phyloP scores from a whole-genome alignment of 2,888 invertebrate species.

The Geotrupes spiniger region DNA sequence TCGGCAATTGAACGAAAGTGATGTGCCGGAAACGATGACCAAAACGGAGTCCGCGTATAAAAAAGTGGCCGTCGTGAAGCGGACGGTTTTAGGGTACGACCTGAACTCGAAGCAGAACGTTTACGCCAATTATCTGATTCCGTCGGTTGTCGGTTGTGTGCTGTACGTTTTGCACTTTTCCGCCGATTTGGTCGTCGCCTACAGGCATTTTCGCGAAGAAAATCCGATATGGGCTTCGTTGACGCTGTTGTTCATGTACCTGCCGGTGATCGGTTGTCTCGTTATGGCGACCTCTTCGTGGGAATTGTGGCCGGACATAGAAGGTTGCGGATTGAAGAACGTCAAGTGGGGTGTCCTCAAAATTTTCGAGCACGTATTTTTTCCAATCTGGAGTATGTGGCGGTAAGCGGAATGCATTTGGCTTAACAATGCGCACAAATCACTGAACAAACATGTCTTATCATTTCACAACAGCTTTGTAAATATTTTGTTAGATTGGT shows the following conservation, averaged over 20 bases:
- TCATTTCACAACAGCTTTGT: no score
- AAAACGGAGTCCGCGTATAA: slow-evolving; percentile 17
- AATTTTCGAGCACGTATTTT: slow-evolving; percentile 54
- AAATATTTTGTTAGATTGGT: not conserved
- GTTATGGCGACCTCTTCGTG: slow-evolving; percentile 59
- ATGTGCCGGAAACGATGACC: slow-evolving; percentile 10
- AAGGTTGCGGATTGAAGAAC: slow-evolving; percentile 51
- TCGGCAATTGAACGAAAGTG: no score
- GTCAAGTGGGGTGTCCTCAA: slow-evolving; percentile 52
- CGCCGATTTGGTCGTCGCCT: slow-evolving; percentile 64
- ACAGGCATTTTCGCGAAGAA: slow-evolving; percentile 61
- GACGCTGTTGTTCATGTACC: slow-evolving; percentile 51
- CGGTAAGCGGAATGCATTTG: slow-evolving; percentile 49
- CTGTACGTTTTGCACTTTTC: slow-evolving; percentile 67
- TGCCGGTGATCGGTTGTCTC: slow-evolving; percentile 60
- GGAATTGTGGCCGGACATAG: slow-evolving; percentile 55
- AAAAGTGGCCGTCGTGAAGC: slow-evolving; percentile 16
- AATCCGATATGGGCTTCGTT: slow-evolving; percentile 54
- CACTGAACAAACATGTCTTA: no score
- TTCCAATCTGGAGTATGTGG: slow-evolving; percentile 63
- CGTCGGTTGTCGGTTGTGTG: slow-evolving; percentile 57
- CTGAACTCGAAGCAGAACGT: slow-evolving; percentile 51
- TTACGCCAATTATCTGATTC: slow-evolving; percentile 55
- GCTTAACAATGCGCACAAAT: not conserved
- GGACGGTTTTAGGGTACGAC: slow-evolving; percentile 41